These are phyloP conservation scores for Panagrolaimus sp. DNA, from an alignment of 1,140 invertebrate genomes.

Conservation along the genomic window DNA sequence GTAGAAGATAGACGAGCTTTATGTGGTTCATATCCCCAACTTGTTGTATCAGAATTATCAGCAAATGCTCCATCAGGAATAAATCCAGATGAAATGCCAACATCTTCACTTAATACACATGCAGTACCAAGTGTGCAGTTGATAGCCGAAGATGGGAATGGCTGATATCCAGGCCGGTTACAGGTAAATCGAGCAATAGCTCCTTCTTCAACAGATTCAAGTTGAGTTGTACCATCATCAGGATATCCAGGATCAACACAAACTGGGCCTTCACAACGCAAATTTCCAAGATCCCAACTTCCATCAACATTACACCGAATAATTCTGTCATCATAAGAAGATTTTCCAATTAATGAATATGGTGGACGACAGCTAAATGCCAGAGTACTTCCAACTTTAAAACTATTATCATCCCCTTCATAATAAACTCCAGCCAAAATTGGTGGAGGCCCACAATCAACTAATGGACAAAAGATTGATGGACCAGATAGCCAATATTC, in stretches of 20 bases:
- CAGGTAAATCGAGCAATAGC: constrained; percentile 84
- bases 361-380: constrained; percentile 93
- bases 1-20: constrained; percentile 52
- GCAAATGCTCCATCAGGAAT: constrained; percentile 93
- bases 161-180: constrained; percentile 80
- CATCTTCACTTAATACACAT: constrained; percentile 81
- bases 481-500: constrained; percentile 85
- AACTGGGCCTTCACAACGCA: constrained; percentile 72
- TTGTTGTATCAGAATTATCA: constrained; percentile 73
- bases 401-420: constrained; percentile 75
- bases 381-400: constrained; percentile 69
- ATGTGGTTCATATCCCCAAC: constrained; percentile 54
- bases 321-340: constrained; percentile 79
- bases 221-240: constrained; percentile 78
- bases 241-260: constrained; percentile 74
- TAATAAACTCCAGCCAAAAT: constrained; percentile 70
- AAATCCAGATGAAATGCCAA: constrained; percentile 79
- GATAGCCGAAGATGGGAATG: constrained; percentile 81
- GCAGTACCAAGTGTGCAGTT: constrained; percentile 83
- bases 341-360: constrained; percentile 85
- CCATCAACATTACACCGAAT: constrained; percentile 83
- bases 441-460: constrained; percentile 57
- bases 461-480: constrained; percentile 64
- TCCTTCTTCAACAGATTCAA: constrained; percentile 82
- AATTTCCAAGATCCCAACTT: constrained; percentile 91